phyloP scores from a whole-genome alignment of 2,888 invertebrate genomes.

The Formica aserva region DNA sequence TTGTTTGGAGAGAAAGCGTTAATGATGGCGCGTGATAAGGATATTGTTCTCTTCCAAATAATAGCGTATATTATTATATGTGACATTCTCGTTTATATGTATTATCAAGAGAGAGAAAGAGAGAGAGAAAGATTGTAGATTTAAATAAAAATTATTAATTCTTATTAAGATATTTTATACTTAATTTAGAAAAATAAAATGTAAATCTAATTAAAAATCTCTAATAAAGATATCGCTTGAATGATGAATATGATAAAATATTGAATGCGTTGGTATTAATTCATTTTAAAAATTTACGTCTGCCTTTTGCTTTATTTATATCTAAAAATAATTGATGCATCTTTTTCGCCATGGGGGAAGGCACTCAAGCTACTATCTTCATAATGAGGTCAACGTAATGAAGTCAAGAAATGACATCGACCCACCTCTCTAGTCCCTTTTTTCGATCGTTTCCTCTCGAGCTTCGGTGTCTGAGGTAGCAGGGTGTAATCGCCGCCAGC shows the following conservation, averaged over 20 bases:
- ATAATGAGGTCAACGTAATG: constrained; percentile 19
- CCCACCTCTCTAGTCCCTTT: constrained; percentile 82
- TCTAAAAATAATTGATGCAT: constrained; percentile 9
- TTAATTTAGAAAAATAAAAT: background rate
- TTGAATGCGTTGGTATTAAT: background rate
- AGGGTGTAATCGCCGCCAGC: constrained; percentile 83
- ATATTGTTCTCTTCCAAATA: background rate
- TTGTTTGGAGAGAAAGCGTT: constrained; percentile 11
- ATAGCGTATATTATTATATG: background rate
- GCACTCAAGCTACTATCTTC: constrained; percentile 9
- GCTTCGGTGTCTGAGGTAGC: constrained; percentile 83
- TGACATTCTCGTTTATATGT: background rate
- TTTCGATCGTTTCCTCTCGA: constrained; percentile 83
- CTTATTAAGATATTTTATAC: background rate
- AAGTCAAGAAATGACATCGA: constrained; percentile 37
- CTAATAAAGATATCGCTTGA: background rate
- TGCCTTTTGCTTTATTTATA: background rate
- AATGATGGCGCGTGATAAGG: constrained; percentile 1
- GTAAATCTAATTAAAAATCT: background rate
- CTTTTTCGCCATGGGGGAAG: background rate
- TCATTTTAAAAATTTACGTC: background rate
- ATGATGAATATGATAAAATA: background rate
- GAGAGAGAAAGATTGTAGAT: background rate
- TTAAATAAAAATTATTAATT: constrained; percentile 2
- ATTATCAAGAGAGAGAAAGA: background rate